Percentiles rank a stretch among this genome's conserved stretches.
Evolutionary conservation across 2,888 invertebrate genomes (phyloP).

Genomic region (Seira musarum): DNA sequence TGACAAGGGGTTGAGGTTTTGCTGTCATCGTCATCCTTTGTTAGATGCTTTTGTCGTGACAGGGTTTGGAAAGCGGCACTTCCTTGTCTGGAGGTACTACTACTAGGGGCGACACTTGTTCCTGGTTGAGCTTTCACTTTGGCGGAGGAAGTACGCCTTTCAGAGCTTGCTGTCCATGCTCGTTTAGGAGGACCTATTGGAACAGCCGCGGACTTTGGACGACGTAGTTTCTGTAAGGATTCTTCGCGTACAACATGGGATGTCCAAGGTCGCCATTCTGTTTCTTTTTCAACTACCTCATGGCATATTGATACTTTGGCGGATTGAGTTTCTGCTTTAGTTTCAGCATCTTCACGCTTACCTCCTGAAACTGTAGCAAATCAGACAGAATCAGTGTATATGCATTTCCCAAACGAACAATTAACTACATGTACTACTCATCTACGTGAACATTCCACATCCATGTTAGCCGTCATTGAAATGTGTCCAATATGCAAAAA

Average conservation of each 20-base stretch:
- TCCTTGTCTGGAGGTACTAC: constrained; percentile 18
- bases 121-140: constrained; percentile 48
- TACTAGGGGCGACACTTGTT: constrained; percentile 11
- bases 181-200: constrained; percentile 66
- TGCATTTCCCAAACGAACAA: background rate
- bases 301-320: constrained; percentile 68
- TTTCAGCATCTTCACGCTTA: constrained; percentile 52
- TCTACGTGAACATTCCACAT: constrained; percentile 5
- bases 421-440: background rate
- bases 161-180: constrained; percentile 66
- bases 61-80: constrained; percentile 20
- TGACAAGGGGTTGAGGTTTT: constrained; percentile 41
- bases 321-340: constrained; percentile 60
- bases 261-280: constrained; percentile 65
- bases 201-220: constrained; percentile 66
- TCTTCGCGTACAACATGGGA: constrained; percentile 65
- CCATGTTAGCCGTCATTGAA: constrained; percentile 2
- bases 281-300: constrained; percentile 63
- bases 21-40: constrained; percentile 44
- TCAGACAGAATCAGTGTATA: background rate
- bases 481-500: background rate
- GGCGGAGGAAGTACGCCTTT: constrained; percentile 64
- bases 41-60: constrained; percentile 19
- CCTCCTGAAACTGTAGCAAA: constrained; percentile 44
- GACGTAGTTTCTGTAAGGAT: constrained; percentile 51